A percentile compares a stretch with the other conserved stretches of the same genome.
Conservation (phyloP, 2,797 vertebrate genomes). For the Poeciliopsis turneri region DNA sequence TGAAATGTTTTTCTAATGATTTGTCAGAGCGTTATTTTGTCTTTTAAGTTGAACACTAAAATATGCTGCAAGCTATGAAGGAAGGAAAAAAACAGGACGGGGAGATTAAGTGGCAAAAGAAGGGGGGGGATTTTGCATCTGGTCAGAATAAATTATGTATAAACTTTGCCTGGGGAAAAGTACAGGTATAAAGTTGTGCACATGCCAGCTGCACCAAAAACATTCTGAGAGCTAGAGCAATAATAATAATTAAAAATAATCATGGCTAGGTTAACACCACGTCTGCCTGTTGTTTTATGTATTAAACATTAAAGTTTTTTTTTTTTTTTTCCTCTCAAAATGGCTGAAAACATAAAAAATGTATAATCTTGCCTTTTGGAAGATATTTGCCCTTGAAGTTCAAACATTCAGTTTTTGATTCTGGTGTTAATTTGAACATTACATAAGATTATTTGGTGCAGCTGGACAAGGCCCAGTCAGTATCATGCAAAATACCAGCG, state of each 20-base stretch:
- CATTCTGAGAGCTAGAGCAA: background rate
- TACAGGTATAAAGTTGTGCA: constrained; percentile 8
- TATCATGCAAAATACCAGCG: too few relatives aligned
- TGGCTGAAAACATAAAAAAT: too few relatives aligned
- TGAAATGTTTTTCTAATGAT: too few relatives aligned
- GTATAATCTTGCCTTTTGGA: too few relatives aligned
- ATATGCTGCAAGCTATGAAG: constrained; percentile 42
- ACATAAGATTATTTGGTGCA: background rate
- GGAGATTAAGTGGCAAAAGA: too few relatives aligned
- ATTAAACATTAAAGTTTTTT: too few relatives aligned
- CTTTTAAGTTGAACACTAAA: constrained; percentile 36
- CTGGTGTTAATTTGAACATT: too few relatives aligned
- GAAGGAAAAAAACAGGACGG: background rate
- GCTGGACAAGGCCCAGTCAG: background rate
- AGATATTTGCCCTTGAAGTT: too few relatives aligned
- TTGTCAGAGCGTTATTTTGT: background rate
- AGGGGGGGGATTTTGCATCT: background rate
- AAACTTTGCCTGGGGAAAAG: background rate
- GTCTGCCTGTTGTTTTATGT: constrained; percentile 9
- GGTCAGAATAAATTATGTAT: constrained; percentile 18
- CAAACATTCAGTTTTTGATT: too few relatives aligned
- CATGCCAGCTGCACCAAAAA: constrained; percentile 7
- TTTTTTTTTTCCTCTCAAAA: too few relatives aligned
- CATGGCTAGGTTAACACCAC: constrained; percentile 41
- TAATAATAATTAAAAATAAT: background rate